These are phyloP conservation scores for Arctia plantaginis DNA, from an alignment of 2,888 invertebrate species.

Conservation along the genomic window DNA sequence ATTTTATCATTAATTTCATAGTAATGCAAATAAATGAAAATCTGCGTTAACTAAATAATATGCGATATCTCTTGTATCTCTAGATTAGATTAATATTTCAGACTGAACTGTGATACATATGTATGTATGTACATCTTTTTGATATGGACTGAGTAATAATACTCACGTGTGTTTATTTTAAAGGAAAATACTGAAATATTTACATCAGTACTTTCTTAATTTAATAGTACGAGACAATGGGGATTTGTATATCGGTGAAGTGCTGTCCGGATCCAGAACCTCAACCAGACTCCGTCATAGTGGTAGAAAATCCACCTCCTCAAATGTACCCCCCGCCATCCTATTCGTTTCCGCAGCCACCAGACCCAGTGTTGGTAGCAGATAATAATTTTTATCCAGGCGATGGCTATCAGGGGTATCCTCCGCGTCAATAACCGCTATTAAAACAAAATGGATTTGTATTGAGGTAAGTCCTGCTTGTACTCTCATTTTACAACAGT, in stretches of 20 bases:
- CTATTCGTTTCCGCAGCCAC: conserved; percentile 5
- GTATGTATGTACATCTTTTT: background rate
- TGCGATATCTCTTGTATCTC: conserved; percentile 6
- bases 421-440: background rate
- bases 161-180: conserved; percentile 5
- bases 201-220: background rate
- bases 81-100: conserved; percentile 9
- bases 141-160: conserved; percentile 4
- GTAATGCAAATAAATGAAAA: background rate
- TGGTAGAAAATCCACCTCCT: conserved; percentile 6
- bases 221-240: conserved; percentile 1
- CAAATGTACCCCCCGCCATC: background rate
- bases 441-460: background rate
- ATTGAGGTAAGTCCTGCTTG: background rate
- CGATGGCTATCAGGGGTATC: background rate
- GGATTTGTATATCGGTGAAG: conserved; percentile 12
- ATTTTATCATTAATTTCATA: too few relatives aligned
- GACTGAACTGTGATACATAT: conserved; percentile 10
- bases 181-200: background rate
- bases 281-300: conserved; percentile 1
- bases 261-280: conserved; percentile 33
- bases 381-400: conserved; percentile 18
- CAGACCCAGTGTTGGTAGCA: conserved; percentile 46
- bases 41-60: background rate
- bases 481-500: background rate